Base-by-base conservation (phyloP, 2,113 vertebrate genomes). In the Hoplias malabaricus region DNA sequence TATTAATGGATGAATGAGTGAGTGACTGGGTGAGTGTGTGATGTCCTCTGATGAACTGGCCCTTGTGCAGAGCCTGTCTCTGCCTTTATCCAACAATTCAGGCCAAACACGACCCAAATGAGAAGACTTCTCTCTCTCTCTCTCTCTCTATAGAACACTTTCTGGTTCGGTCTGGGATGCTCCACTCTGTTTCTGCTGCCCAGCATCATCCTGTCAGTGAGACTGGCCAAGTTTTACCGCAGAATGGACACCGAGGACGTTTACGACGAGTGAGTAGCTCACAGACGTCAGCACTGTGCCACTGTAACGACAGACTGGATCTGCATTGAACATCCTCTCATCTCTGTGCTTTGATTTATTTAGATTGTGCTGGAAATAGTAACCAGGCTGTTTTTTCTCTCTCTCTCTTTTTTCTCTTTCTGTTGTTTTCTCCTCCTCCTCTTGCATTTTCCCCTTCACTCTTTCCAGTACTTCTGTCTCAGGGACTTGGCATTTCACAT, bases 181-280 rank as follows among this genome's bases (percentile, higher is more conserved):
- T 94, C 94, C 50, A 92, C 94, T 0, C 40, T 94, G 3, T 91
- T 98, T 86, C 87, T 98, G 78, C 92, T 98, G 69, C 96, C 96
- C 0, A 96, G 95, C 81, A 85, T 98, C 59, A 95, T 98, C 84
- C 91, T 97, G 42, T 95, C 95, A 0, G 92, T 98, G 5, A 98
- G 95, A 85, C 89, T 99, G 73, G 93, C 97, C 84, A 99, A 99
- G 91, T 94, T 93, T 86, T 98, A 97, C 75, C 96, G 97, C 40
- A 91, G 96, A 69, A 99, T 99, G 98, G 95, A 99, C 57, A 98
- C 98, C 0, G 98, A 99, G 90, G 98, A 99, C 6, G 93, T 99
- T 19, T 99, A 98, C 34, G 96, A 99, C 8, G 96, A 97, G 96
- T 98, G 86, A 95, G 96, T 96, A 21, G 0, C 27, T 7, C 14